Conservation (phyloP, 2,797 vertebrate species). For the Cirrhinus molitorella region DNA sequence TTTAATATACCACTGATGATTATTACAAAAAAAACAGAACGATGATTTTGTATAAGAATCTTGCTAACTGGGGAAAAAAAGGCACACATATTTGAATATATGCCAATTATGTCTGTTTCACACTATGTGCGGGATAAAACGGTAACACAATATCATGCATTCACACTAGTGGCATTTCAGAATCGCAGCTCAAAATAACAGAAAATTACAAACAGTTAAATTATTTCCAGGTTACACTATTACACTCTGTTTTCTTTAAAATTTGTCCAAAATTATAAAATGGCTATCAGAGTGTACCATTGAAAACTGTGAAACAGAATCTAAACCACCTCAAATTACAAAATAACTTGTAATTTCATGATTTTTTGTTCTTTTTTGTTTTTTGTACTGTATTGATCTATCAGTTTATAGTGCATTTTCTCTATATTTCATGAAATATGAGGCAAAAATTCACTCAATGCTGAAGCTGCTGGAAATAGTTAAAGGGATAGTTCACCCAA, state of each 20-base stretch:
- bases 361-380: neutral
- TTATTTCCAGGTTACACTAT: neutral
- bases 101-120: slow-evolving; percentile 3
- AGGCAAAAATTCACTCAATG: neutral
- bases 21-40: neutral
- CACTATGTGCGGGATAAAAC: neutral
- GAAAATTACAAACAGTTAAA: neutral
- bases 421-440: neutral
- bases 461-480: neutral
- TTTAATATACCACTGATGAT: neutral
- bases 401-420: neutral
- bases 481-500: too few species aligned
- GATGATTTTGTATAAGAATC: neutral
- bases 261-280: neutral
- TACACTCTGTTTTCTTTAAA: neutral
- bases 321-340: neutral
- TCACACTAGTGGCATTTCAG: neutral
- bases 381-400: too few species aligned
- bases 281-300: neutral
- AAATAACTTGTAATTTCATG: neutral
- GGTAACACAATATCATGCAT: neutral
- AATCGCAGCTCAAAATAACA: neutral
- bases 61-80: neutral
- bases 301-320: neutral
- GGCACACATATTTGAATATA: too few species aligned